Evolutionary conservation across 1,140 invertebrate genomes (phyloP).

Genomic region (Habropoda laboriosa): DNA sequence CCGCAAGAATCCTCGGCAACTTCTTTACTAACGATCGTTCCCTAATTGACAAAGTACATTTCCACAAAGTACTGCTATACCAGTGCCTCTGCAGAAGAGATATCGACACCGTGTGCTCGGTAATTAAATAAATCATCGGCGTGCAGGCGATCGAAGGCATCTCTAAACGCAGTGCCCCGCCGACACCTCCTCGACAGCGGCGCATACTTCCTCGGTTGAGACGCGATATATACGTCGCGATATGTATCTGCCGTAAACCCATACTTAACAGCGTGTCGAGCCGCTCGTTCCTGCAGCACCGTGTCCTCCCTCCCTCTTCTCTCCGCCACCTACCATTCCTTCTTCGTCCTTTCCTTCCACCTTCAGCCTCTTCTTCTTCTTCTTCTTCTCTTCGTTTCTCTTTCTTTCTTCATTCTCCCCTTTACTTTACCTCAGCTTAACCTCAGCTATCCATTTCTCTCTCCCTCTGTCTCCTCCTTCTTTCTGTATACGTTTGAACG

Average conservation of each 20-base stretch:
- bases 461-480: not conserved
- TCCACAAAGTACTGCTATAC: not conserved
- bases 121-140: conserved; percentile 41
- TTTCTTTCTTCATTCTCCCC: not conserved
- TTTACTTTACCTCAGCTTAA: not conserved
- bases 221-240: conserved; percentile 66
- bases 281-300: conserved; percentile 51
- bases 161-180: conserved; percentile 12
- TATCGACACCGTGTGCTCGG: not conserved
- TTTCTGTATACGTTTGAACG: not conserved
- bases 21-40: not conserved
- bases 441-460: conserved; percentile 17
- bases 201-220: conserved; percentile 56
- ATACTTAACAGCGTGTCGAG: conserved; percentile 69
- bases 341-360: conserved; percentile 41
- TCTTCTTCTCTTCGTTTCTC: not conserved
- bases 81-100: not conserved
- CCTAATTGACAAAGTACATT: not conserved
- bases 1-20: no score
- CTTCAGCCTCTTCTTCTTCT: conserved; percentile 26
- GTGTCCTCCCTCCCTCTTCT: conserved; percentile 25
- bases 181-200: conserved; percentile 58
- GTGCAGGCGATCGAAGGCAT: conserved; percentile 9
- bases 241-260: conserved; percentile 69
- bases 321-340: not conserved